Evolutionary conservation across 1,140 invertebrate species (phyloP), one percentile per base, ranked within the genome.

Genomic region (Vanessa tameamea): DNA sequence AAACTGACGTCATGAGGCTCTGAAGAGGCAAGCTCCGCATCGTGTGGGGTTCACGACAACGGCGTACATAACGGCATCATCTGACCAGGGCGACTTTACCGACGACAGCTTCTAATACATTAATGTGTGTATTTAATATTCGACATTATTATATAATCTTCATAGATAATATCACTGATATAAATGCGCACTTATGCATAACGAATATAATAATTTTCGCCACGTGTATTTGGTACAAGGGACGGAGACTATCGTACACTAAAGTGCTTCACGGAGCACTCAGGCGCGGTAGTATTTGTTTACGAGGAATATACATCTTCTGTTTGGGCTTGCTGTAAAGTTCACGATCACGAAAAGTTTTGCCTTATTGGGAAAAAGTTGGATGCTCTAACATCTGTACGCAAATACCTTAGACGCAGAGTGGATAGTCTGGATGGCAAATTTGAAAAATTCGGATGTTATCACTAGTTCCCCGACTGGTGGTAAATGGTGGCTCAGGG

Each of bases 11-110:
- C n/a, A n/a, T n/a, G n/a, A n/a, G n/a, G n/a, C n/a, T n/a, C n/a
- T n/a, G n/a, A n/a, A n/a, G n/a, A n/a, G n/a, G n/a, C n/a, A 64
- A 64, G 31, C 11, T 57, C 57, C 48, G 66, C 72, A 43, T 68
- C 16, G 69, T 64, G 65, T 69, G 72, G 72, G 72, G 59, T n/a
- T 50, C 65, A 63, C 37, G 61, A 64, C 67, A 50, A 26, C 26
- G 69, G 23, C 59, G 31, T 64, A 69, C 53, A 20, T 55, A 64
- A 69, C 55, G 63, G 59, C 65, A 53, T 64, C 48, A 68, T 57
- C 55, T 63, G 15, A 26, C 61, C 66, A 64, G 37, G 57, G 66
- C 72, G 47, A 53, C 50, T 51, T 31, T 43, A n/a, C 64, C 66
- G 61, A 69, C 59, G 61, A 50, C 64, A 37, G 63, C 31, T 64